Base-by-base conservation (phyloP, 2,888 invertebrate genomes). In the Mimumesa dahlbomi region DNA sequence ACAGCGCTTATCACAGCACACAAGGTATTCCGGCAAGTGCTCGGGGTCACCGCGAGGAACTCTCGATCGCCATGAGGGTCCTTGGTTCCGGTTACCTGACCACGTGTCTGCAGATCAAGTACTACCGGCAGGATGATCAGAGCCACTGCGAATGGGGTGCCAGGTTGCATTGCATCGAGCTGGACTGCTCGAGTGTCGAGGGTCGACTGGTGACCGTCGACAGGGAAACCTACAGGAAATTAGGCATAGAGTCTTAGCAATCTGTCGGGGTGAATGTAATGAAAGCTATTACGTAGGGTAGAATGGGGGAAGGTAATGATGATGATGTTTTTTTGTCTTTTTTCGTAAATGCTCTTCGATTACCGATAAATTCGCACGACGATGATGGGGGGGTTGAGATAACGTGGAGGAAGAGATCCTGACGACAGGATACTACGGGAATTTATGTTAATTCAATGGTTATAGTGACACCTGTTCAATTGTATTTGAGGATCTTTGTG, bases 71-170 rank as follows among this genome's bases (percentile, higher is more conserved):
- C 34, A 90, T 91, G 88, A 85, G 90, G 84, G 89, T 91, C 36
- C 84, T 88, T 34, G 90, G 90, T 29, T 90, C 90, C 25, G 90
- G 90, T 46, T 89, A 89, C 56, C 84, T 92, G 63, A 88, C 90
- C n/a, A 90, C 91, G 34, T 89, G 90, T 62, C 85, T 92, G 54
- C 92, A 92, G 82, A 90, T 91, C 70, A 92, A 92, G 83, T 91
- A 91, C 73, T 92, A 92, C 84, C 90, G 90, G 61, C 82, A 87
- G 36, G 90, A 90, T 38, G 91, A 91, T 73, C 90, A 89, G 31
- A 90, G 90, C 42, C 92, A 92, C 82, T 90, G 91, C 69, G 91
- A 91, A 54, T 91, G 91, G 91, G 92, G 92, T 16, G 90, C 90
- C 21, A 87, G 90, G 13, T 85, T 92, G 1, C 90, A 91, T 78